Base-by-base conservation (phyloP, 2,113 vertebrate species). In the Pristiophorus japonicus region DNA sequence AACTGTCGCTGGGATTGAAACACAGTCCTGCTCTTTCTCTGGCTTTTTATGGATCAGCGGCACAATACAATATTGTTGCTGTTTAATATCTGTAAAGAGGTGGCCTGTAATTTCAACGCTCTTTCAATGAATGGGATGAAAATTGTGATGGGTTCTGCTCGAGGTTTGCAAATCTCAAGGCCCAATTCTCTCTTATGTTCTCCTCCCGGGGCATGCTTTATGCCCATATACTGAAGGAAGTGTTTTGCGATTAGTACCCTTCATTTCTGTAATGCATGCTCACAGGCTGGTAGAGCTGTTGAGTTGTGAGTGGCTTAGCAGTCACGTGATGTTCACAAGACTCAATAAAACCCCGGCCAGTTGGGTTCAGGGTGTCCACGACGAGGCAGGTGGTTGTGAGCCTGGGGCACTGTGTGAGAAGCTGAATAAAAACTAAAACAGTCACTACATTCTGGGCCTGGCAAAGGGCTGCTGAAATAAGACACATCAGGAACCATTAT, bases 401-500 rank as follows among this genome's bases (percentile, higher is more conserved):
- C n/a, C 27, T 45, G 24, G 38, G 92, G 47, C 38, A 45, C 65
- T 47, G 38, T 45, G 93, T n/a, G n/a, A n/a, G n/a, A n/a, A n/a
- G n/a, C n/a, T n/a, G n/a, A 94, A 73, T 94, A 70, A 70, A 94
- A 94, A 34, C 65, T 47, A 22, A 67, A 59, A 45, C 16, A 47
- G 27, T 10, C 12, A n/a, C 42, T 94, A 47, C 66, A 51, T 73
- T 73, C 66, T 94, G 22, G 59, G 27, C 38, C 55, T 65, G 59
- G 62, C 67, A 94, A 45, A 27, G 91, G n/a, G 18, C 62, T 42
- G 38, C 20, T 67, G 22, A 27, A 66, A 66, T 42, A 94, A 94
- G 91, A 94, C 63, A 51, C 93, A 94, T 92, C 38, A 92, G 59
- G 62, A 93, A 66, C 62, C 62, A 93, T 94, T 94, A 66, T 94